A percentile compares a stretch with the other conserved stretches of the same genome.
Conservation (phyloP, 2,888 invertebrate species). For the Megalurothrips usitatus region DNA sequence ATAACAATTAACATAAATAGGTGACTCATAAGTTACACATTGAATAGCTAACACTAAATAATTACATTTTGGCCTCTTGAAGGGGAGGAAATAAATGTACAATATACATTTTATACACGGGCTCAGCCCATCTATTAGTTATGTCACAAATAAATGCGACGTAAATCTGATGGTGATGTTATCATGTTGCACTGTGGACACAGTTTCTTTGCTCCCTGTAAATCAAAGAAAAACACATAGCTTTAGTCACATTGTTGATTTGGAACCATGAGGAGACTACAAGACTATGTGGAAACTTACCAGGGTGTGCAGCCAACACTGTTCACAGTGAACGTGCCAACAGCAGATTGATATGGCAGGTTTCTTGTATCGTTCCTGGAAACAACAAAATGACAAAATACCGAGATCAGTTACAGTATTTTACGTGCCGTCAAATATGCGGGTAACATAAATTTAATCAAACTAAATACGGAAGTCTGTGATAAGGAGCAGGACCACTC, state of each 20-base stretch:
- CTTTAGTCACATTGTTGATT: not conserved
- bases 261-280: not conserved
- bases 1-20: slow-evolving; percentile 25
- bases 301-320: slow-evolving; percentile 68
- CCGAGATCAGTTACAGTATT: too few species aligned
- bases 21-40: slow-evolving; percentile 11
- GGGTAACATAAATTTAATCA: too few species aligned
- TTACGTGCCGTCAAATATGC: too few species aligned
- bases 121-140: slow-evolving; percentile 6
- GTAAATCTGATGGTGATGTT: slow-evolving; percentile 78
- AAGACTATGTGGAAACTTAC: slow-evolving; percentile 44
- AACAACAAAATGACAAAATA: slow-evolving; percentile 35
- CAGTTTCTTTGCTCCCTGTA: slow-evolving; percentile 79
- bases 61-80: not conserved
- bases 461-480: too few species aligned
- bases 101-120: slow-evolving; percentile 6
- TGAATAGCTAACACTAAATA: not conserved
- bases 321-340: slow-evolving; percentile 95
- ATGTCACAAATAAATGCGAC: slow-evolving; percentile 80
- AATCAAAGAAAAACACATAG: slow-evolving; percentile 33
- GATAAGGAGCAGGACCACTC: slow-evolving; percentile 42
- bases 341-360: slow-evolving; percentile 91
- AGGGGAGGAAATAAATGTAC: not conserved
- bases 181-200: slow-evolving; percentile 94
- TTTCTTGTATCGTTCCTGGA: slow-evolving; percentile 70